Base-by-base conservation (phyloP, 2,113 vertebrate genomes). In the Trichechus manatus region DNA sequence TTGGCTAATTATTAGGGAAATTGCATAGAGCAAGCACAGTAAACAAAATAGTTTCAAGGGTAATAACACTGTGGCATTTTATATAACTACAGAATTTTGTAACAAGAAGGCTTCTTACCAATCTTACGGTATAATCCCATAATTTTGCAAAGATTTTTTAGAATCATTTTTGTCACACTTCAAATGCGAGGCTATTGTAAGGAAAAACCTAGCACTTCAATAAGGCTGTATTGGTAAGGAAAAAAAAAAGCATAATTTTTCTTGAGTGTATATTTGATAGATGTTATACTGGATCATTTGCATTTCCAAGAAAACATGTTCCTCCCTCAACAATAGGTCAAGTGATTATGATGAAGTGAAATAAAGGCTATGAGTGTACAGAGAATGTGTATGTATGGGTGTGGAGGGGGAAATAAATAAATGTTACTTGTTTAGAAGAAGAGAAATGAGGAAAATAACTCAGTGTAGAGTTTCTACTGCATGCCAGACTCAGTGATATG, bases 371-470 rank as follows among this genome's bases (percentile, higher is more conserved):
- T 81, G 64, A 91, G 77, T 68, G n/a, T 36, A 64, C 36, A 93
- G 42, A 87, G 36, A 22, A 87, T 74, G 25, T 81, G 33, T 78
- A 44, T 89, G 42, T 39, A 59, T 50, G 11, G 14, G 74, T 44
- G 50, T 23, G 4, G 53, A 59, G n/a, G 31, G 17, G 56, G 29
- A 17, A 50, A 85, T 94, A 87, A 95, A 95, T 96, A 97, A 91
- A 92, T 63, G 36, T 66, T 74, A 47, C 66, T 77, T 97, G 75
- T 78, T 96, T 75, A 66, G 59, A 22, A 94, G 33, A 83, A 97
- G 80, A 97, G 75, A 94, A 97, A 97, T 97, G 59, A 96, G 89
- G 33, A 95, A 89, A 94, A 97, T 93, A 97, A 96, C 10, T 96
- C 90, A 96, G 33, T 64, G 78, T 63, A 36, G 33, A 97, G 47